phyloP scores from a whole-genome alignment of 2,888 invertebrate species.

The Eugnorisma glareosa region DNA sequence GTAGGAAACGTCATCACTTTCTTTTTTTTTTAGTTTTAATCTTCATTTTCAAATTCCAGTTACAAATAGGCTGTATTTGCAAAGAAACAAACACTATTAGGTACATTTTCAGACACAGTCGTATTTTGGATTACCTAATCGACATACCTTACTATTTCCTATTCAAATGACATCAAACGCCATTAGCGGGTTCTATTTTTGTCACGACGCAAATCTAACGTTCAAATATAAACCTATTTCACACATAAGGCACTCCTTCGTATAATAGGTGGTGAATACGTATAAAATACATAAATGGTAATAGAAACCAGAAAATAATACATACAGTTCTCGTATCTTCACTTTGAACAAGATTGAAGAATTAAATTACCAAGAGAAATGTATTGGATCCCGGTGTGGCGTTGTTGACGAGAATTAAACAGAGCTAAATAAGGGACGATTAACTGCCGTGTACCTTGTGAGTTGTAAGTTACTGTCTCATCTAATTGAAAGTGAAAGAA shows the following conservation, averaged over 20 bases:
- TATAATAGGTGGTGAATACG: constrained; percentile 13
- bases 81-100: not conserved
- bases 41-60: not conserved
- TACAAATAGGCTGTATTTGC: not conserved
- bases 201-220: constrained; percentile 1
- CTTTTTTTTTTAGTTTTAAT: not conserved
- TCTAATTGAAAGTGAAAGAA: constrained; percentile 65
- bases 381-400: constrained; percentile 38
- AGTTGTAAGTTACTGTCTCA: constrained; percentile 49
- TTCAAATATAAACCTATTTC: not conserved
- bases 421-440: constrained; percentile 44
- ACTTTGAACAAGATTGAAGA: constrained; percentile 51
- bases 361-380: constrained; percentile 51
- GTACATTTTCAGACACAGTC: not conserved
- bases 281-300: constrained; percentile 27
- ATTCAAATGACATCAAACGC: not conserved
- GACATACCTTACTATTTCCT: not conserved
- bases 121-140: constrained; percentile 5
- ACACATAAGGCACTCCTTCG: not conserved
- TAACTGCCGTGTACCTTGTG: constrained; percentile 33
- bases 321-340: constrained; percentile 33
- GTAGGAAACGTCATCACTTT: not conserved
- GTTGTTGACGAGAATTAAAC: constrained; percentile 45
- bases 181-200: constrained; percentile 14
- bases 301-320: constrained; percentile 48